phyloP scores from a whole-genome alignment of 2,888 invertebrate species.

The Artemia sp. region DNA sequence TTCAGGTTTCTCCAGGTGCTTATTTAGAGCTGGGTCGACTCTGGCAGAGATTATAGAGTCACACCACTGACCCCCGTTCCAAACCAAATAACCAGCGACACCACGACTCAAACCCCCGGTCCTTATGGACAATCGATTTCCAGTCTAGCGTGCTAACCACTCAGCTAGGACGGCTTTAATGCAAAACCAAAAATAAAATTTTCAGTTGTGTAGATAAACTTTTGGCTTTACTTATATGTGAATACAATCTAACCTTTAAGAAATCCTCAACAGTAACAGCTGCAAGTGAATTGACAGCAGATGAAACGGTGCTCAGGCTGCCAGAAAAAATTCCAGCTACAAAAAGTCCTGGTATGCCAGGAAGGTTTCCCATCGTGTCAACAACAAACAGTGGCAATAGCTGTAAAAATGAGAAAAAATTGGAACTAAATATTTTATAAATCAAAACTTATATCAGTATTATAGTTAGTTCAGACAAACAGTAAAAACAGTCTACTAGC shows the following conservation, averaged over 20 bases:
- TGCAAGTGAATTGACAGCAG: slow-evolving; percentile 72
- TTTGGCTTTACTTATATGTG: too few species aligned
- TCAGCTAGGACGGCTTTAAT: too few species aligned
- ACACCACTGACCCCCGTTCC: too few species aligned
- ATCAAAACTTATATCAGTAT: slow-evolving; percentile 3
- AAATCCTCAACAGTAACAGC: slow-evolving; percentile 81
- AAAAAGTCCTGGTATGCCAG: slow-evolving; percentile 72
- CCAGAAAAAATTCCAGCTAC: slow-evolving; percentile 80
- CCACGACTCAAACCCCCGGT: too few species aligned
- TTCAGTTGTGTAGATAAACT: too few species aligned
- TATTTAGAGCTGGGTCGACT: too few species aligned
- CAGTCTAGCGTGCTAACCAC: too few species aligned
- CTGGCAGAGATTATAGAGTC: too few species aligned
- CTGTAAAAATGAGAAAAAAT: slow-evolving; percentile 28
- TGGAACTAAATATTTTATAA: neutral
- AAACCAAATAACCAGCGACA: too few species aligned
- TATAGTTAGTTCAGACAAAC: neutral
- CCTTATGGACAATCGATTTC: too few species aligned
- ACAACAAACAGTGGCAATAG: slow-evolving; percentile 37
- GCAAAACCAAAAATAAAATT: too few species aligned
- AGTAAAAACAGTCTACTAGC: neutral
- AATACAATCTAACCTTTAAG: slow-evolving; percentile 35
- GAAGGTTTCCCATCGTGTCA: slow-evolving; percentile 41
- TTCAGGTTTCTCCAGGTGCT: too few species aligned
- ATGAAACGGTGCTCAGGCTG: slow-evolving; percentile 75